Base-by-base conservation (phyloP, 2,113 vertebrate genomes). In the Salvator merianae region DNA sequence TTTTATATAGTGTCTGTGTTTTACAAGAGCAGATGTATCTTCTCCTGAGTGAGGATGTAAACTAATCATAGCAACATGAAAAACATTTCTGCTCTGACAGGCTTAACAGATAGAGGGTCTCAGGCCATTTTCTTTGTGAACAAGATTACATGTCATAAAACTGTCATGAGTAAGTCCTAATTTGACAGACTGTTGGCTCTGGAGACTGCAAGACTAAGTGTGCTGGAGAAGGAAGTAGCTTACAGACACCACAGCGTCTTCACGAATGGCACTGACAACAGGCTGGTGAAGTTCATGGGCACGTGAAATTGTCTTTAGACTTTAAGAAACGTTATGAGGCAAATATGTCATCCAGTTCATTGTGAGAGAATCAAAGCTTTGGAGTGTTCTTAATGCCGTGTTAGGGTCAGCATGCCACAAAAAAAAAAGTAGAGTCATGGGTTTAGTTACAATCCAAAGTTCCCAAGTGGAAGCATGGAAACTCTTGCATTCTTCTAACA, bases 91-190 rank as follows among this genome's bases (percentile, higher is more conserved):
- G 0, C 0, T 83, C 90, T 92, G 92, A 94, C 93, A 94, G 92
- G 90, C 86, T 73, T 84, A 89, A 85, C 87, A 89, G 93, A 90
- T 88, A 91, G 90, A 89, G 89, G 88, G 93, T 90, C 90, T 94
- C 88, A 84, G 88, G 88, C 92, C 92, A 86, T 94, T 94, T 94
- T 91, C 91, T 62, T 93, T 66, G 87, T 88, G 91, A 93, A 91
- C 89, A 91, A 91, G 89, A 94, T 91, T 92, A 92, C 91, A 91
- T 94, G 94, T 93, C 92, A 93, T 93, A 93, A 94, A 94, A 87
- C 90, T 93, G 94, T 93, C 94, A 93, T 84, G 89, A 91, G 82
- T 6, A 89, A 88, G 92, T 87, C 88, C 86, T 95, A 94, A 94
- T 94, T 92, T 94, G 93, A 94, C 93, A 93, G 91, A 90, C 93